A percentile compares a stretch with the other conserved stretches of the same genome.
phyloP scores from a whole-genome alignment of 2,113 vertebrate genomes.

The Aythya baeri region DNA sequence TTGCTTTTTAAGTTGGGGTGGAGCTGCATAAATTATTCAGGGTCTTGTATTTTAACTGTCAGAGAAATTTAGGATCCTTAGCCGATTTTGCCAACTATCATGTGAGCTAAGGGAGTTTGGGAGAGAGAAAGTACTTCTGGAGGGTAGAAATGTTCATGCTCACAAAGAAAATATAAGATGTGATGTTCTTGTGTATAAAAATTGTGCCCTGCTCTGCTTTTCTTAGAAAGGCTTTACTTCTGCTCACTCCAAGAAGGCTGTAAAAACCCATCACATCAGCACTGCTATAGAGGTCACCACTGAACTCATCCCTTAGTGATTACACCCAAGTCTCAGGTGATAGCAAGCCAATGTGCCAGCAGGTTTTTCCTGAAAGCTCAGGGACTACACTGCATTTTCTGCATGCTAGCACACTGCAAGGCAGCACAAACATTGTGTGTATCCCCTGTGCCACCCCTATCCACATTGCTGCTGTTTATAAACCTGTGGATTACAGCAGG shows the following conservation, averaged over 20 bases:
- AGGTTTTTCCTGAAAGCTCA: neutral
- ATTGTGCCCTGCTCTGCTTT: neutral
- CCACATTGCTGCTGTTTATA: neutral
- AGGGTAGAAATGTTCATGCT: neutral
- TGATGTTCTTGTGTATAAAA: neutral
- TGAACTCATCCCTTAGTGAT: neutral
- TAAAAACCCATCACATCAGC: neutral
- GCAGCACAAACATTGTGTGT: neutral
- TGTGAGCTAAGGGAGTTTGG: neutral
- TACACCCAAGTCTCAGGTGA: neutral
- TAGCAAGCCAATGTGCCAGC: neutral
- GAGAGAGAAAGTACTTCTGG: neutral
- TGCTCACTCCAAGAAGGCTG: neutral
- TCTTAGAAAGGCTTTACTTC: constrained; percentile 2
- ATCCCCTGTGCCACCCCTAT: neutral
- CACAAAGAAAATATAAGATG: neutral
- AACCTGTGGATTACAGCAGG: neutral
- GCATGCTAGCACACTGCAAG: neutral
- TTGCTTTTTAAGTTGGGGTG: neutral
- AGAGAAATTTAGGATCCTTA: neutral
- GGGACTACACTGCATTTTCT: neutral
- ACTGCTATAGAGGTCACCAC: neutral
- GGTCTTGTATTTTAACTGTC: constrained; percentile 3
- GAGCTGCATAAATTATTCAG: constrained; percentile 7
- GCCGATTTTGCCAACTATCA: neutral